phyloP scores from a whole-genome alignment of 2,113 vertebrate genomes.

The Emydura subglobosa region DNA sequence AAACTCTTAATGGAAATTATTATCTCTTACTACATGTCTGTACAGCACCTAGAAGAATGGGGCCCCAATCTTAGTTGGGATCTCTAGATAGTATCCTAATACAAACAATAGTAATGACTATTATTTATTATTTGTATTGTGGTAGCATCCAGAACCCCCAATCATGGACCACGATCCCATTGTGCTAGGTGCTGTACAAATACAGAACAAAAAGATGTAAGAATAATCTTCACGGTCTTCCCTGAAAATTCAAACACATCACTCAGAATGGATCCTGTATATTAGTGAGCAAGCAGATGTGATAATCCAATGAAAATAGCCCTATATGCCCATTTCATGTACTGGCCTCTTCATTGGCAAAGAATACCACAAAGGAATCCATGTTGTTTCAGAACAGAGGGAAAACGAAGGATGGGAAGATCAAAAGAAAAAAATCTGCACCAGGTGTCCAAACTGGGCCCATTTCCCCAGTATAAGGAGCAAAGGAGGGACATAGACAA shows the following conservation, averaged over 20 bases:
- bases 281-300: background rate
- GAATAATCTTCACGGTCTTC: background rate
- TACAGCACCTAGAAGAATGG: background rate
- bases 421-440: background rate
- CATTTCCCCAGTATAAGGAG: background rate
- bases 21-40: background rate
- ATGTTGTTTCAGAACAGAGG: background rate
- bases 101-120: background rate
- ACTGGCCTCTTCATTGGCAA: background rate
- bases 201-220: background rate
- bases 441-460: background rate
- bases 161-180: background rate
- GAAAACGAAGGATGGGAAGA: background rate
- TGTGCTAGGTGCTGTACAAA: background rate
- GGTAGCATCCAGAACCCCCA: background rate
- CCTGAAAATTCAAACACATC: background rate
- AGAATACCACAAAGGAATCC: background rate
- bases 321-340: background rate
- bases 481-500: background rate
- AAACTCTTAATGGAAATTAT: background rate
- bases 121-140: background rate
- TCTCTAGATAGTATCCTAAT: background rate
- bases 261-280: background rate
- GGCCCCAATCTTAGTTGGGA: background rate
- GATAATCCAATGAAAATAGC: background rate